Percentiles rank a stretch among this genome's conserved stretches.
These are phyloP conservation scores for Seira ritae DNA, from an alignment of 2,888 invertebrate species.

Conservation along the genomic window DNA sequence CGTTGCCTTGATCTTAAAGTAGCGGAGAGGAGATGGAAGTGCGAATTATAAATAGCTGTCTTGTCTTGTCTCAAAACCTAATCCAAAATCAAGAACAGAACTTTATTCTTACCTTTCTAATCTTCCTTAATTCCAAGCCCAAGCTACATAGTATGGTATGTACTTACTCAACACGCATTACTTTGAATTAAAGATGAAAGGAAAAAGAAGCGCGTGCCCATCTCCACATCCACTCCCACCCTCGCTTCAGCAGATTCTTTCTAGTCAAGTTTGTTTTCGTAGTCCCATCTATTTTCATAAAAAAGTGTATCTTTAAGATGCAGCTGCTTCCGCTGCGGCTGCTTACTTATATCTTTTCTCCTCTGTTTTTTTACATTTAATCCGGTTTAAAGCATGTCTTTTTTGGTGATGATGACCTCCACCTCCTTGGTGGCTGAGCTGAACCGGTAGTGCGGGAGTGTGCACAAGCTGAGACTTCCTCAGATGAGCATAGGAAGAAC, in stretches of 20 bases:
- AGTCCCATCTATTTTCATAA: too few relatives aligned
- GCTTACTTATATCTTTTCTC: not conserved
- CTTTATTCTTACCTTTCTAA: too few relatives aligned
- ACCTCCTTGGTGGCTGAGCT: not conserved
- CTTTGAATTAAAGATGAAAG: conserved; percentile 1
- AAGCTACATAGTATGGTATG: too few relatives aligned
- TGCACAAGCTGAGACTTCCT: not conserved
- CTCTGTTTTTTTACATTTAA: not conserved
- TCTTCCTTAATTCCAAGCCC: too few relatives aligned
- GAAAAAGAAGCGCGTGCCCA: not conserved
- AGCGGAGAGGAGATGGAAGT: not conserved
- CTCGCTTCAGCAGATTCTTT: not conserved
- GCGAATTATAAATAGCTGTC: too few relatives aligned
- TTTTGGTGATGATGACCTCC: conserved; percentile 14
- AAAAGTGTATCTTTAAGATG: not conserved
- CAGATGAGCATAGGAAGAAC: not conserved
- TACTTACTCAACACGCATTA: not conserved
- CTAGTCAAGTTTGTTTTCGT: too few relatives aligned
- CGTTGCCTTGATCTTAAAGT: not conserved
- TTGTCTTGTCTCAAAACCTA: too few relatives aligned
- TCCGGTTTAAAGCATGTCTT: not conserved
- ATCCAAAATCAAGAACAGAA: too few relatives aligned
- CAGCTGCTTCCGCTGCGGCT: not conserved
- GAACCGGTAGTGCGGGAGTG: not conserved
- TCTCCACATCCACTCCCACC: not conserved